Evolutionary conservation across 1,140 invertebrate genomes (phyloP), one percentile per base, ranked within the genome.

Genomic region (Zaprionus tsacasi): DNA sequence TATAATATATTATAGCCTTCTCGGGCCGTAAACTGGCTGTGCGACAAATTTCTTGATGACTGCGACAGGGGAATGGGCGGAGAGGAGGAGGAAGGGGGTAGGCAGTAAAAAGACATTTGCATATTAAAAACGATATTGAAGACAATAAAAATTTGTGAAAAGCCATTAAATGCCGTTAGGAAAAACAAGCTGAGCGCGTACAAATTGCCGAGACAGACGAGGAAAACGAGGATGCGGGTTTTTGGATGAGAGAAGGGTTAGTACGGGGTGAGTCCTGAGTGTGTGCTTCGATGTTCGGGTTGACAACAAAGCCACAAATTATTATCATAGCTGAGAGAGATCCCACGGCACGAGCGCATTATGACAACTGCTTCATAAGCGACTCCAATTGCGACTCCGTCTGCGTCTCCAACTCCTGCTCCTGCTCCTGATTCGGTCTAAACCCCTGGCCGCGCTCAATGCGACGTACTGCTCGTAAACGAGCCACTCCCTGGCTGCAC

Each of bases 81-180:
- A 2, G 21, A 2, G 21, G 21, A 21, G 21, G 21, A 21, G 21
- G 21, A 21, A n/a, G 12, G 33, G 40, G 12, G 33, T 15, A 30
- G 45, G 36, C 60, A 71, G 52, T 56, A 40, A 48, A 79, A 66
- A 57, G 45, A 43, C 82, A 86, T 87, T 88, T 83, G 83, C 80
- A 87, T 88, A 70, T 75, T 73, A 70, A 73, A 81, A 81, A 76
- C 76, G 78, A 83, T 91, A 91, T 91, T 81, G 88, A 83, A 76
- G 80, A 83, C 76, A 87, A 91, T 91, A 87, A 88, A 91, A 91
- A 81, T 81, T 77, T 83, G 87, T 91, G 88, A 88, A 83, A 91
- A 83, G 60, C 70, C 75, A 87, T 91, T 88, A 88, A 90, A 59
- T 72, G 77, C 70, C 78, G 80, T 71, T 87, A 50, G 77, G 69